Percentiles rank a stretch among this genome's conserved stretches.
These are phyloP conservation scores for Zaprionus obscuricornis DNA, from an alignment of 2,888 invertebrate genomes.

Conservation along the genomic window DNA sequence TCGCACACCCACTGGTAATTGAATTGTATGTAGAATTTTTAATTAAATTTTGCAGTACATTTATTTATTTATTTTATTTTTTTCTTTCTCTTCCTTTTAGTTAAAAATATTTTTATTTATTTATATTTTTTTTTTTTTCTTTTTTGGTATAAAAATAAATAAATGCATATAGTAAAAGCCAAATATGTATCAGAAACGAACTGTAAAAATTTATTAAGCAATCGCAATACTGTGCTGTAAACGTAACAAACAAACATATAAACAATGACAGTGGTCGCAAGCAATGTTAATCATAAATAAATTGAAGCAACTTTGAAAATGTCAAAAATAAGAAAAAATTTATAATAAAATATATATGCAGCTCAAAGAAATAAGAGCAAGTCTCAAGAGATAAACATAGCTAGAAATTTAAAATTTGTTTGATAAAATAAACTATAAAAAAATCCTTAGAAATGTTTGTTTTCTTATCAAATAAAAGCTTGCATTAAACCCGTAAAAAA, in stretches of 20 bases:
- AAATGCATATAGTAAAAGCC: slow-evolving; percentile 57
- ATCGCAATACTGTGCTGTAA: too few relatives aligned
- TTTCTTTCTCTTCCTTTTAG: slow-evolving; percentile 27
- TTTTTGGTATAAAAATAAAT: slow-evolving; percentile 51
- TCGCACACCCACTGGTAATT: slow-evolving; percentile 38
- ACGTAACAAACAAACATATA: slow-evolving; percentile 8
- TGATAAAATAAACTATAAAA: too few relatives aligned
- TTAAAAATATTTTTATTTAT: slow-evolving; percentile 55
- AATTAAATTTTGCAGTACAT: slow-evolving; percentile 65
- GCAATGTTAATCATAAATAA: slow-evolving; percentile 41
- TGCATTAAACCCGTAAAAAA: too few relatives aligned
- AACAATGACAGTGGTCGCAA: not conserved
- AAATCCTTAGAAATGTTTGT: too few relatives aligned
- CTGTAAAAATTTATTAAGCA: slow-evolving; percentile 22
- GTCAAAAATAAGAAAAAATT: slow-evolving; percentile 10
- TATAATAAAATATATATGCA: too few relatives aligned
- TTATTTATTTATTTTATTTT: slow-evolving; percentile 29
- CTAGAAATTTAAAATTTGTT: too few relatives aligned
- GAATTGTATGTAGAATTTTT: slow-evolving; percentile 54
- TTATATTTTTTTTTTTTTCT: slow-evolving; percentile 30
- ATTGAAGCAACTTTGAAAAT: slow-evolving; percentile 63
- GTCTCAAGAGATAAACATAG: too few relatives aligned
- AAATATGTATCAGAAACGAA: slow-evolving; percentile 38
- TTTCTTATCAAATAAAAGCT: too few relatives aligned
- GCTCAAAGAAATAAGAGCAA: too few relatives aligned